These are phyloP conservation scores for Carpatolechia fugitivella DNA, from an alignment of 2,888 invertebrate species.

Conservation along the genomic window DNA sequence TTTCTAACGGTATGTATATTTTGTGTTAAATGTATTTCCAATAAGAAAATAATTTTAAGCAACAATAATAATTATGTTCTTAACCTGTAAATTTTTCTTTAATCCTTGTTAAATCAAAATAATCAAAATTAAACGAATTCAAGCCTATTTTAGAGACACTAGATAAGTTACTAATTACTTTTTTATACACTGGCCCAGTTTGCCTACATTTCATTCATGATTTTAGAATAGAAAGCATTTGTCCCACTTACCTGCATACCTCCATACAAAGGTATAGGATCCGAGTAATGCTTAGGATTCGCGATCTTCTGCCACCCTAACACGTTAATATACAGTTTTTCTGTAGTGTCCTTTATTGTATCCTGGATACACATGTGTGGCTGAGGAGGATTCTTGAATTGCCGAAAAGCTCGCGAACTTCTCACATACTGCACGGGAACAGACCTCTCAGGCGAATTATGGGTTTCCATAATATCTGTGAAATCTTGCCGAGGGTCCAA, in stretches of 20 bases:
- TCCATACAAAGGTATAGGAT: conserved; percentile 85
- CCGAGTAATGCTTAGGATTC: conserved; percentile 81
- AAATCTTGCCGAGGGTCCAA: no score
- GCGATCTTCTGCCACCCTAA: conserved; percentile 86
- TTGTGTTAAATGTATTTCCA: no score
- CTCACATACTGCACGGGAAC: conserved; percentile 78
- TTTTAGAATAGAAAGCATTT: conserved; percentile 14
- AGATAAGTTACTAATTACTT: neutral
- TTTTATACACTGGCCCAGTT: neutral
- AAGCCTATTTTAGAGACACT: no score
- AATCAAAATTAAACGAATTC: no score
- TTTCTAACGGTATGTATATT: no score
- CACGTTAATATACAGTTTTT: conserved; percentile 83
- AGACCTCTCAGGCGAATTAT: conserved; percentile 60
- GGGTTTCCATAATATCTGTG: conserved; percentile 63
- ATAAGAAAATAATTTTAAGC: no score
- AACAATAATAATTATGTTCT: no score
- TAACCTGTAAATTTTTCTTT: no score
- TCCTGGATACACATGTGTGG: conserved; percentile 87
- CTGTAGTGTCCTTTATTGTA: conserved; percentile 78
- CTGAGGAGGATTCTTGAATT: conserved; percentile 86
- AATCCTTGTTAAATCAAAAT: no score
- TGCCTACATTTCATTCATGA: conserved; percentile 3
- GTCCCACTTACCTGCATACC: conserved; percentile 81
- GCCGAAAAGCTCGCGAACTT: conserved; percentile 80